These are phyloP conservation scores for Anhinga anhinga DNA, from an alignment of 2,113 vertebrate species.

Conservation along the genomic window DNA sequence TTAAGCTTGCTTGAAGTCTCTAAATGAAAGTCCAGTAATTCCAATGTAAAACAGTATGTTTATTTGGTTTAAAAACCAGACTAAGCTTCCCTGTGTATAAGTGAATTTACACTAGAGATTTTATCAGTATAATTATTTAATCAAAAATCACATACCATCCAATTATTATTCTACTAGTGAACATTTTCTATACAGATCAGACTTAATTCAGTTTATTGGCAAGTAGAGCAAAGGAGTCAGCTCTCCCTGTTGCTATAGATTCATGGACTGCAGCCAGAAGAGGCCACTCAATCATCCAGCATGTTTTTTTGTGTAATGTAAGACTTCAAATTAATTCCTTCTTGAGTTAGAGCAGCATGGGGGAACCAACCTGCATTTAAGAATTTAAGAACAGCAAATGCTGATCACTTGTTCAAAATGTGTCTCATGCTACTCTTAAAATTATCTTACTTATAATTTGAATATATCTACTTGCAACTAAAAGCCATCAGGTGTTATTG, in stretches of 20 bases:
- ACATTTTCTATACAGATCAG: background rate
- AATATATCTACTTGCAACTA: background rate
- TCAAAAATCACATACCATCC: background rate
- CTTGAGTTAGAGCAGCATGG: background rate
- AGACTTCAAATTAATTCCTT: background rate
- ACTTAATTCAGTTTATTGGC: conserved; percentile 30
- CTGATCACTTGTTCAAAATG: background rate
- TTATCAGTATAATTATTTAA: background rate
- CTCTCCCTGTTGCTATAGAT: background rate
- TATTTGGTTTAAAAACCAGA: background rate
- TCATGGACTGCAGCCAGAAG: conserved; percentile 3
- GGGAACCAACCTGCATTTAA: background rate
- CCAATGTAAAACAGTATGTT: background rate
- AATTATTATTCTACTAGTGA: conserved; percentile 7
- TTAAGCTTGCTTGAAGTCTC: background rate
- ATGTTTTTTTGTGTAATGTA: background rate
- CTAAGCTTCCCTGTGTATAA: background rate
- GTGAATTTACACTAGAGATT: background rate
- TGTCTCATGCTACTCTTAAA: background rate
- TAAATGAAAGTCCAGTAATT: background rate
- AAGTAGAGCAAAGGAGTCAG: background rate
- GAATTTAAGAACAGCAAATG: background rate
- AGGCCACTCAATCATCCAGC: background rate
- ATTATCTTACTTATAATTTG: background rate
- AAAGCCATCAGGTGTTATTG: background rate